Evolutionary conservation across 2,113 vertebrate species (phyloP).

Genomic region (Trichomycterus rosablanca): DNA sequence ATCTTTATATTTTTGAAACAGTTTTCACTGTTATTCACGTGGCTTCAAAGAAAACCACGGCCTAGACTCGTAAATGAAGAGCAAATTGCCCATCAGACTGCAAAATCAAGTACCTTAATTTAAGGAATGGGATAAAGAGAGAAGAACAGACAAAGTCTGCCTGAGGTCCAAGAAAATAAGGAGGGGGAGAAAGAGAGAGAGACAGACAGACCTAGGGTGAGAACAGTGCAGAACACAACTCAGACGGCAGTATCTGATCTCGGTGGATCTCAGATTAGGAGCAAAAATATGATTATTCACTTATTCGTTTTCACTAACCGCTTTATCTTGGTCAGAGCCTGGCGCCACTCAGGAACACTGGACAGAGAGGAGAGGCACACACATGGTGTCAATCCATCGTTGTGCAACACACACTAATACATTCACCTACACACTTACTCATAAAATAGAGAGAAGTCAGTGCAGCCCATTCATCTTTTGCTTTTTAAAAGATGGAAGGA

Average conservation of each 20-base stretch:
- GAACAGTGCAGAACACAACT: constrained; percentile 11
- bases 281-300: too few relatives aligned
- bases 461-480: too few relatives aligned
- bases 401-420: too few relatives aligned
- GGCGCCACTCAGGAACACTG: too few relatives aligned
- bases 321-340: too few relatives aligned
- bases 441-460: too few relatives aligned
- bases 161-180: constrained; percentile 33
- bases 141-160: constrained; percentile 37
- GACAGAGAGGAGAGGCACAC: too few relatives aligned
- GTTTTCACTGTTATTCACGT: constrained; percentile 14
- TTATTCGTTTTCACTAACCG: too few relatives aligned
- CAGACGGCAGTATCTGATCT: constrained; percentile 67
- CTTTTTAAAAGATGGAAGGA: too few relatives aligned
- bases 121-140: constrained; percentile 12
- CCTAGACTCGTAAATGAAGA: constrained; percentile 23
- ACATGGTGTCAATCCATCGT: too few relatives aligned
- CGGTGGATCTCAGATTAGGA: constrained; percentile 61
- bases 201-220: constrained; percentile 28
- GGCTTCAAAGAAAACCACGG: constrained; percentile 13
- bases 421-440: too few relatives aligned
- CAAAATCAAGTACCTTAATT: constrained; percentile 38
- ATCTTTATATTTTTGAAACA: constrained; percentile 12
- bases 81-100: constrained; percentile 44
- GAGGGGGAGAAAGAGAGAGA: constrained; percentile 21